Evolutionary conservation across 2,797 vertebrate genomes (phyloP).

Genomic region (Perodicticus potto): DNA sequence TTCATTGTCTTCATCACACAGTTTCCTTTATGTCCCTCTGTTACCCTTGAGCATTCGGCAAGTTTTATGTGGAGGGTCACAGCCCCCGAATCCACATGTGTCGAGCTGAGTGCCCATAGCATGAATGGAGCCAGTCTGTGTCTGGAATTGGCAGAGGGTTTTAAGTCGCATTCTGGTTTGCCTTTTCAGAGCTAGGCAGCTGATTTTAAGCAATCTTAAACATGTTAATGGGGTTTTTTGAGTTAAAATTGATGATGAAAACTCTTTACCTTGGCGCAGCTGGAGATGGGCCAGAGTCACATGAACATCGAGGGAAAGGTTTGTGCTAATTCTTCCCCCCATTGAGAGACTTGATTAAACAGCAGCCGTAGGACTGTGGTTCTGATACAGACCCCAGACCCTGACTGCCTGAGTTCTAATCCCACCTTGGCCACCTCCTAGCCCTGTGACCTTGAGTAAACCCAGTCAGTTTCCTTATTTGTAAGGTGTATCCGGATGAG

Average conservation of each 20-base stretch:
- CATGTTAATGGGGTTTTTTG: slow-evolving; percentile 15
- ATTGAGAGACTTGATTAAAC: background rate
- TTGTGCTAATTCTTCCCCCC: background rate
- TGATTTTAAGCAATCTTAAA: slow-evolving; percentile 31
- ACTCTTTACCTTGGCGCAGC: background rate
- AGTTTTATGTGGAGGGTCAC: background rate
- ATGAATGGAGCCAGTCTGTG: background rate
- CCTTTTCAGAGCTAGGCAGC: background rate
- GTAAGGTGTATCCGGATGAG: background rate
- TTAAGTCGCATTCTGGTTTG: background rate
- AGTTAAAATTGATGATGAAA: background rate
- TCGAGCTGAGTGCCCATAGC: background rate
- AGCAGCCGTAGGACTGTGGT: background rate
- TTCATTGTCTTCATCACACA: background rate
- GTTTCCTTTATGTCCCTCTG: slow-evolving; percentile 42
- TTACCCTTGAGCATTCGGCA: slow-evolving; percentile 20
- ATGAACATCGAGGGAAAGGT: too few relatives aligned
- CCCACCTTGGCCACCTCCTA: background rate
- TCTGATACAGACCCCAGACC: background rate
- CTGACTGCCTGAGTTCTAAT: background rate
- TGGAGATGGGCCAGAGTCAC: background rate
- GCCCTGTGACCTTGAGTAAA: background rate
- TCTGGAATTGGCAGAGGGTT: background rate
- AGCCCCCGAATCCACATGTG: background rate
- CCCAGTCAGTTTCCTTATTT: background rate